Base-by-base conservation (phyloP, 1,140 invertebrate genomes). In the Philopotamus ludificatus region DNA sequence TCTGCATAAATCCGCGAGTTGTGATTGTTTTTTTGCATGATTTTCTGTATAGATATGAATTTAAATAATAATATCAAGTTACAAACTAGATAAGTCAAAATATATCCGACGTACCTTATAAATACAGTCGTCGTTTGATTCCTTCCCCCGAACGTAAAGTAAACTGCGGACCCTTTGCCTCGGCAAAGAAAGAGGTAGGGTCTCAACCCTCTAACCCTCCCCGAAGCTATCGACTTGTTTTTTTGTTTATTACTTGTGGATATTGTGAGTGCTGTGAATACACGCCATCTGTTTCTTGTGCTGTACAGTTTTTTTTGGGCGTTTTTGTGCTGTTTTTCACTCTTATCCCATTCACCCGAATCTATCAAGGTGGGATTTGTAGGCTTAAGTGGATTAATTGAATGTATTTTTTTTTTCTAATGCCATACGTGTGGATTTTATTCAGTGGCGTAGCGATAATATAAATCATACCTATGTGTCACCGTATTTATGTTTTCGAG, bases 221-320 rank as follows among this genome's bases (percentile, higher is more conserved):
- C n/a, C 34, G 8, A 8, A 41, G 8, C 47, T 41, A 60, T 60
- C 57, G 64, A 66, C 64, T 60, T 59, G 47, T 60, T 66, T 65
- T n/a, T n/a, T 66, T 66, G 64, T 66, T 66, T 66, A 66, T 66
- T 66, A 42, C 57, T 20, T 20, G 51, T 44, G 18, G 64, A 60
- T 66, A 53, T 59, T 66, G 53, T 66, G 57, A 66, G 49, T 50
- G 53, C 53, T 66, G 44, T 25, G 25, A 12, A 44, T 28, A 59
- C 58, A 54, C 44, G 28, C 34, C 64, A 66, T 51, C 64, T 66
- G 64, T 9, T 25, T 22, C 59, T 47, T 55, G 28, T 44, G 25
- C 15, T 53, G 21, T 47, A 22, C 39, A 41, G 34, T 15, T 9
- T 9, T n/a, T n/a, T n/a, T n/a, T n/a, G 8, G 34, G 34, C n/a